Conservation (phyloP, 2,113 vertebrate species). For the Irena cyanogastra region DNA sequence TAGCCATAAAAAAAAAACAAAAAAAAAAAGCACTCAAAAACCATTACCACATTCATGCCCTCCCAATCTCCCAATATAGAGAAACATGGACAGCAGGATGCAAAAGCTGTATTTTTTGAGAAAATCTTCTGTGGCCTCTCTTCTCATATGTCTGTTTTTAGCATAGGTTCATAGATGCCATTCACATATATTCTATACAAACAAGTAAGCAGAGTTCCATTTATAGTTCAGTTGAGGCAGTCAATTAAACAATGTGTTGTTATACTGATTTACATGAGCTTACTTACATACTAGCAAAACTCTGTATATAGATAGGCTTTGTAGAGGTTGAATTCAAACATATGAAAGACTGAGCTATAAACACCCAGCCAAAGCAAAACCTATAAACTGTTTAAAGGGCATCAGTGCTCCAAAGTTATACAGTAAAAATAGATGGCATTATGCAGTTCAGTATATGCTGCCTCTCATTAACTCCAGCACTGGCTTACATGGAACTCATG, state of each 20-base stretch:
- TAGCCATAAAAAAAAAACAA: background rate
- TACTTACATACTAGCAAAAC: background rate
- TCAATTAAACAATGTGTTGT: background rate
- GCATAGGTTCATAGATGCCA: background rate
- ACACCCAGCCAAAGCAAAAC: background rate
- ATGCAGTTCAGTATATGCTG: background rate
- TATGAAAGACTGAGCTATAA: constrained; percentile 6
- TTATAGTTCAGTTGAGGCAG: background rate
- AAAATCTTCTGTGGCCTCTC: background rate
- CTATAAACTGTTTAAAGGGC: constrained; percentile 13
- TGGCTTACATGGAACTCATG: background rate
- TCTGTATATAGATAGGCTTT: background rate
- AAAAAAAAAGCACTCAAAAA: background rate
- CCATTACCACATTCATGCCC: background rate
- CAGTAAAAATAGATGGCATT: constrained; percentile 11
- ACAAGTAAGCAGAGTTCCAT: background rate
- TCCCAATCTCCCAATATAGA: background rate
- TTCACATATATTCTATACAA: background rate
- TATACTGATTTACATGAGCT: background rate
- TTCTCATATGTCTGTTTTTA: background rate
- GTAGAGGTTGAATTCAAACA: background rate
- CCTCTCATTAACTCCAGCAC: background rate
- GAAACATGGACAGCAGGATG: background rate
- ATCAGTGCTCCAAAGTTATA: background rate
- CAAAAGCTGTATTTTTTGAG: background rate